These are phyloP conservation scores for Aptenodytes forsteri DNA, from an alignment of 2,113 vertebrate genomes.

Conservation along the genomic window DNA sequence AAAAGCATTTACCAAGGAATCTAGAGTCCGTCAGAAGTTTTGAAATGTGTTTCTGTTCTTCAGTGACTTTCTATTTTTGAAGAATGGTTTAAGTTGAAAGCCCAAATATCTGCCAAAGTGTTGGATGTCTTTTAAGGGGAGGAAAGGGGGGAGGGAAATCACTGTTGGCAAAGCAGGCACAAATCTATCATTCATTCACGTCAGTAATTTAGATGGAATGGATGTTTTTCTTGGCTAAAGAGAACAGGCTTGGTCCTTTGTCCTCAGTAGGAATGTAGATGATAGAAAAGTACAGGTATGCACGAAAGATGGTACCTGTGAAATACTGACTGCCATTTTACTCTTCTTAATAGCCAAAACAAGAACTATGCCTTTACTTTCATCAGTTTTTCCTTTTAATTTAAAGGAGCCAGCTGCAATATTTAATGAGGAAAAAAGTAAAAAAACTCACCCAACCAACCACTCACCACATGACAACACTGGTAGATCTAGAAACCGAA, in stretches of 20 bases:
- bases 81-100: background rate
- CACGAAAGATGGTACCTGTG: background rate
- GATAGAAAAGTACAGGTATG: constrained; percentile 21
- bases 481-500: background rate
- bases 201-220: background rate
- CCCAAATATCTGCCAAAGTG: background rate
- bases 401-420: background rate
- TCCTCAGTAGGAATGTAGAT: background rate
- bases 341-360: background rate
- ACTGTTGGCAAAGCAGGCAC: background rate
- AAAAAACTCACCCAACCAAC: background rate
- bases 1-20: background rate
- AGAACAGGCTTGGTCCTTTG: background rate
- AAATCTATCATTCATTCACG: background rate
- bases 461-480: background rate
- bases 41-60: background rate
- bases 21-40: background rate
- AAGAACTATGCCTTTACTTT: background rate
- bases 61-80: background rate
- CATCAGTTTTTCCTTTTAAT: background rate
- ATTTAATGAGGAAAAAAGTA: background rate
- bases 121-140: background rate
- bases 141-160: background rate
- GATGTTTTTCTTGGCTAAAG: constrained; percentile 7
- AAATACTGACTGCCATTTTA: background rate